Evolutionary conservation across 1,140 invertebrate species (phyloP).

Genomic region (Manduca sexta): DNA sequence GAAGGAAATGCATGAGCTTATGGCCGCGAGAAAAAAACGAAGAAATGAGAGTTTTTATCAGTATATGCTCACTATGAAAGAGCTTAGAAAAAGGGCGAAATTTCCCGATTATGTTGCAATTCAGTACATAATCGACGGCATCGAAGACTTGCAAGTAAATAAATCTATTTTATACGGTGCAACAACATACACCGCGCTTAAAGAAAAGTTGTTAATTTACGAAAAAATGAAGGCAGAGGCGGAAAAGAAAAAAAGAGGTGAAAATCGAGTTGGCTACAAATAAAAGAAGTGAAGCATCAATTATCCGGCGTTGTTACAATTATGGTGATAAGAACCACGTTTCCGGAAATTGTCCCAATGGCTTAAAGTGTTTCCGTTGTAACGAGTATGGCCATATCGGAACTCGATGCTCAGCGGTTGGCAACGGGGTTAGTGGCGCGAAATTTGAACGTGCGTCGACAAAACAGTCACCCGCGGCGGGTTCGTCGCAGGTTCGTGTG

Average conservation of each 20-base stretch:
- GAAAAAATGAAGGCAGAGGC: not conserved
- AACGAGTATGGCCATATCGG: not conserved
- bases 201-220: not conserved
- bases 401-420: not conserved
- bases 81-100: not conserved
- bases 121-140: not conserved
- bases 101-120: constrained; percentile 1
- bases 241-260: not conserved
- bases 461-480: not conserved
- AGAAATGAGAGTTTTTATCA: not conserved
- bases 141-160: not conserved
- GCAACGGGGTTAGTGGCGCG: not conserved
- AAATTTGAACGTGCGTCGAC: not conserved
- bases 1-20: constrained; percentile 1
- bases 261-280: too few relatives aligned
- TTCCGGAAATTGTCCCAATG: not conserved
- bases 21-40: not conserved
- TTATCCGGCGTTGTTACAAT: not conserved
- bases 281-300: too few relatives aligned
- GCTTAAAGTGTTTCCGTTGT: not conserved
- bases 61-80: not conserved
- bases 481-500: not conserved
- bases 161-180: not conserved
- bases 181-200: not conserved
- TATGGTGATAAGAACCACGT: not conserved